phyloP scores from a whole-genome alignment of 2,113 vertebrate genomes.

The Chloropsis cyanopogon region DNA sequence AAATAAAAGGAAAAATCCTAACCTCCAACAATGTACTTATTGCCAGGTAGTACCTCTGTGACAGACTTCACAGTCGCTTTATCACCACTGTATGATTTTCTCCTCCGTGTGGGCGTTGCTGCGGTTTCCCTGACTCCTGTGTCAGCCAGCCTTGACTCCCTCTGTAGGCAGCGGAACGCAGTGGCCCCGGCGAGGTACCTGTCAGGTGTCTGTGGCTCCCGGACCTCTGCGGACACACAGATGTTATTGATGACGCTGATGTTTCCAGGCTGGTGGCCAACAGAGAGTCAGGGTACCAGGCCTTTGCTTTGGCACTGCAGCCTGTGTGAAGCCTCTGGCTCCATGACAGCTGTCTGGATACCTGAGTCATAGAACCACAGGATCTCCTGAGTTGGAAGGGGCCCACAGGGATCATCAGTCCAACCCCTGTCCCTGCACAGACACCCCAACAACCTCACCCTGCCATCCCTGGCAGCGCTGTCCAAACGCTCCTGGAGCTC shows the following conservation, averaged over 20 bases:
- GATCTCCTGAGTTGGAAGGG: neutral
- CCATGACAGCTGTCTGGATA: neutral
- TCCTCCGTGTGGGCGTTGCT: neutral
- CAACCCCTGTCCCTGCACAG: neutral
- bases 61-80: neutral
- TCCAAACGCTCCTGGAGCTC: neutral
- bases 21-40: neutral
- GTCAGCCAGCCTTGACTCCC: neutral
- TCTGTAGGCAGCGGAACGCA: neutral
- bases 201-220: too few relatives aligned
- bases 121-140: neutral
- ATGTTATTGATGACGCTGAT: neutral
- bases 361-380: neutral
- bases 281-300: neutral
- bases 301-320: neutral
- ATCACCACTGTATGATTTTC: neutral
- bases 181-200: too few relatives aligned
- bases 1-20: neutral
- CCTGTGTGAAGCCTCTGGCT: neutral
- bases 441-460: neutral
- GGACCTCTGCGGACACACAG: neutral
- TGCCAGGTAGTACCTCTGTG: neutral
- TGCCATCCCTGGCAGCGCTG: neutral
- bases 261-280: neutral
- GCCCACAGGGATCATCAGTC: rapidly evolving